Evolutionary conservation across 2,113 vertebrate genomes (phyloP), one percentile per base, ranked within the genome.

Genomic region (Aix galericulata): DNA sequence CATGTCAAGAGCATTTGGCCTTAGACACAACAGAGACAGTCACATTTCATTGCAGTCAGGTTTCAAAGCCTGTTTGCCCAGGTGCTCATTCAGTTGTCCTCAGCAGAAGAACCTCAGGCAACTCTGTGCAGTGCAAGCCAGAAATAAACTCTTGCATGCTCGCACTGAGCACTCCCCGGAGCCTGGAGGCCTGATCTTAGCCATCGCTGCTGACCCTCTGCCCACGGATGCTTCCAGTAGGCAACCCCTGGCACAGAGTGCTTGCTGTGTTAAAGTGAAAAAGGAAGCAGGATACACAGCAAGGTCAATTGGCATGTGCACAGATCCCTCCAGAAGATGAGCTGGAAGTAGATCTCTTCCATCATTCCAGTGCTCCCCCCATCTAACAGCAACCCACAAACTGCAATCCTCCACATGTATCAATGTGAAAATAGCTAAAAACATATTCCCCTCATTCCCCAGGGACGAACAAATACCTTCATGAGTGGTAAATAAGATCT

Each of bases 1-100:
- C n/a, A 16, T 73, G 94, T 96, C 95, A 93, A 84, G 93, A 93
- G 77, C n/a, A 17, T 96, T 96, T 95, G 96, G 91, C 89, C 86
- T 93, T 64, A 72, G 89, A 88, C 21, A 7, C 80, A 79, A 34
- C 58, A 40, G 83, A 92, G 36, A 22, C 73, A 91, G 89, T 97
- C 93, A 69, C 89, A 53, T 94, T 88, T 94, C 93, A 76, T 93
- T 95, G 96, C 58, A 82, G 69, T 38, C 66, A 56, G 77, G 60
- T 84, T 92, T 93, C 91, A 87, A 64, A 93, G 84, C 29, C 58
- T 27, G 20, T 89, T 97, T 92, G 93, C 93, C 89, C 91, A 94
- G 95, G 95, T 94, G 88, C 76, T 90, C 7, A 0, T 78, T 77
- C 36, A 2, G 11, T 52, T 92, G 52, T 93, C 69, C 91, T 91